These are phyloP conservation scores for Tetheella fluctuosa DNA, from an alignment of 2,888 invertebrate species.

Conservation along the genomic window DNA sequence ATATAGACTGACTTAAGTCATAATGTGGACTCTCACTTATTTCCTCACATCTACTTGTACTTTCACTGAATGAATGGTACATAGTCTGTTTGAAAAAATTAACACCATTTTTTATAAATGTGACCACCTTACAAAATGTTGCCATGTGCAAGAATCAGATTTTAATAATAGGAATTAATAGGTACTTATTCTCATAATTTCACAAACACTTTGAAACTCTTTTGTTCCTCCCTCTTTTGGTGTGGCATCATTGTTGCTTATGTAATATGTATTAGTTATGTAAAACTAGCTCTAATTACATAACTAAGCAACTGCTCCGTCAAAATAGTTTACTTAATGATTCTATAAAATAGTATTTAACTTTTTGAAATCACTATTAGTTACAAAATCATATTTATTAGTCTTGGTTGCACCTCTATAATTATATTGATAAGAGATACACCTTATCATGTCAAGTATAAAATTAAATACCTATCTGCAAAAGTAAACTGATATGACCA, in stretches of 20 bases:
- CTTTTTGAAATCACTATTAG: not conserved
- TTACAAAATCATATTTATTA: not conserved
- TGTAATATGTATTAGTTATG: constrained; percentile 2
- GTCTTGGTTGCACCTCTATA: not conserved
- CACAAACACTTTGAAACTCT: not conserved
- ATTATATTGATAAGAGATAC: constrained; percentile 1
- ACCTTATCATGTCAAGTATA: not conserved
- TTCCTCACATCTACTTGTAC: not conserved
- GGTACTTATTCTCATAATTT: not conserved
- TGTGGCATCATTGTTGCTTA: not conserved
- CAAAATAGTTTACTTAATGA: not conserved
- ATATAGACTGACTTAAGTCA: too few species aligned
- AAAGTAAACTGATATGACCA: not conserved
- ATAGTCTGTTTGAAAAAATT: not conserved
- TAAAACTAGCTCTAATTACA: not conserved
- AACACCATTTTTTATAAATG: not conserved
- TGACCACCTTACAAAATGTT: not conserved
- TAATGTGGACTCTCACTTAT: not conserved
- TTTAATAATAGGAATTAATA: too few species aligned
- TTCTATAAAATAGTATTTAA: not conserved
- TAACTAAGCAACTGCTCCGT: not conserved
- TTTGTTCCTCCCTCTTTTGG: not conserved
- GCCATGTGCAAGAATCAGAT: not conserved
- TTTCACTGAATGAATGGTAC: not conserved
- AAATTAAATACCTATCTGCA: not conserved